Base-by-base conservation (phyloP, 2,797 vertebrate species). In the Odontamblyopus lacepedii region DNA sequence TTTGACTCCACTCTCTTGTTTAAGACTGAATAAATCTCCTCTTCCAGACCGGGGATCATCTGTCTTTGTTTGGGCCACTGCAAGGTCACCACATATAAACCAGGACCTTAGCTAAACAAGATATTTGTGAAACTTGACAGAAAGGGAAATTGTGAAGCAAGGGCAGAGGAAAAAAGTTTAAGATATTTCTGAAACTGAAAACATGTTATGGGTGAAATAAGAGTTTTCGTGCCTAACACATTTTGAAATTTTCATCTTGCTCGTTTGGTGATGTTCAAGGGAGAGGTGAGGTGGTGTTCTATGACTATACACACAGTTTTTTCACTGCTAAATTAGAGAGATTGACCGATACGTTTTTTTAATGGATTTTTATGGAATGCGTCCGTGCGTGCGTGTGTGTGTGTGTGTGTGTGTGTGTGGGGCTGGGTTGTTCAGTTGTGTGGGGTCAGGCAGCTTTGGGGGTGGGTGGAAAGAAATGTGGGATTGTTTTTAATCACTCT, bases 21-120 rank as follows among this genome's bases (percentile, higher is more conserved):
- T 74, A 80, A 78, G 82, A 83, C 73, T 78, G 69, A 59, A 26
- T 72, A 73, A 67, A 70, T 84, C 66, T 81, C 38, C 1, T 38
- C 16, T 12, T 74, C 75, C 44, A 50, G 64, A 66, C 44, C 44
- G 6, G 44, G 64, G 41, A 51, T 66, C 41, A 27, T 50, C 64
- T 29, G 41, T 50, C 64, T 66, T 66, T 50, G 41, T 18, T 29
- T 50, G 64, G 41, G 41, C 26, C 41, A 27, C 44, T 51, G 26
- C 26, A 66, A 66, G 64, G 64, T 67, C 57, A 62, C 57, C 44
- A 66, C 64, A 66, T 26, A 35, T n/a, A 30, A 19, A 6, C 51
- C 30, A 18, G 9, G 26, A 66, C 26, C 29, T 66, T 66, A 11
- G 16, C 41, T 50, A 50, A 29, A 29, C 44, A 29, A 66, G 64